Conservation (phyloP, 2,797 vertebrate species). For the Pseudochaenichthys georgianus region DNA sequence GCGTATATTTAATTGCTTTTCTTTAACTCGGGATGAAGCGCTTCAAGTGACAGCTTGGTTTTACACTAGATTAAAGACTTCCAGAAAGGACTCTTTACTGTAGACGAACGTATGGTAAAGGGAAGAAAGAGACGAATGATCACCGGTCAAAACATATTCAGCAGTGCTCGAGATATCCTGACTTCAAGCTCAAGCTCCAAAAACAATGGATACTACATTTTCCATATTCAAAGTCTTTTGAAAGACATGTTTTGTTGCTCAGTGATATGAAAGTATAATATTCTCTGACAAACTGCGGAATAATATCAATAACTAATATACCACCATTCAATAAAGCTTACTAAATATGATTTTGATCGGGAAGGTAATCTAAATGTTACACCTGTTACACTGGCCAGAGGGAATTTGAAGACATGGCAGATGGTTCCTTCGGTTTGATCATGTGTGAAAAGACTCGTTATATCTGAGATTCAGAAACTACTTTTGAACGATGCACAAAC, state of each 20-base stretch:
- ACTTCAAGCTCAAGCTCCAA: not conserved
- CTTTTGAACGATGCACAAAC: not conserved
- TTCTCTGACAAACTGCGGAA: not conserved
- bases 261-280: too few relatives aligned
- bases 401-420: not conserved
- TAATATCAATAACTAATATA: not conserved
- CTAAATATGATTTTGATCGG: too few relatives aligned
- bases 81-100: not conserved
- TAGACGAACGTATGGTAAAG: not conserved
- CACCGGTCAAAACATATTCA: not conserved
- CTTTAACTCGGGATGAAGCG: not conserved
- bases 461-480: not conserved
- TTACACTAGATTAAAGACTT: not conserved
- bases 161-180: not conserved
- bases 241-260: too few relatives aligned
- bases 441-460: fast-evolving
- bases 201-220: not conserved
- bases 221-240: too few relatives aligned
- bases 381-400: too few relatives aligned
- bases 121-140: not conserved
- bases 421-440: not conserved
- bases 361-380: too few relatives aligned
- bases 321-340: too few relatives aligned
- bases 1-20: not conserved
- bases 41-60: not conserved